Conservation (phyloP, 2,797 vertebrate species). For the Poeciliopsis infans region DNA sequence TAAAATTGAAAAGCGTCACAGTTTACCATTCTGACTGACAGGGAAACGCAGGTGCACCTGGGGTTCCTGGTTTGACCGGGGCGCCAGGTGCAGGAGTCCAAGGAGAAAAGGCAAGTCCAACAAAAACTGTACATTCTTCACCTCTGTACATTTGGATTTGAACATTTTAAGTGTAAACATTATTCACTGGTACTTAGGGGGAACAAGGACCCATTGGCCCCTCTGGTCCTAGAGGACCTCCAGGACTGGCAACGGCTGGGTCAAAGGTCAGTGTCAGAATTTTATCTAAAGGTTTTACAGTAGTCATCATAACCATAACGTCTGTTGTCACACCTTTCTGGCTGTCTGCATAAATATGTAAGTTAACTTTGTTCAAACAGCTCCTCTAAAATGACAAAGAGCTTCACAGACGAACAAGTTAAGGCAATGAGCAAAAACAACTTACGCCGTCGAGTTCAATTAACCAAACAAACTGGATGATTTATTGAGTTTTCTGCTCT, state of each 20-base stretch:
- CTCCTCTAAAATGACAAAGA: too few species aligned
- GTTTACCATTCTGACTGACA: constrained; percentile 53
- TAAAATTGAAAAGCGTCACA: constrained; percentile 19
- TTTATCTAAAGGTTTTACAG: neutral
- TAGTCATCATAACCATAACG: too few species aligned
- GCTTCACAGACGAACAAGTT: too few species aligned
- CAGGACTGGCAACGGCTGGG: constrained; percentile 73
- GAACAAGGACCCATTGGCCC: constrained; percentile 73
- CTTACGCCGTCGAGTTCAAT: too few species aligned
- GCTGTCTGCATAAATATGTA: too few species aligned
- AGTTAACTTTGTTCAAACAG: too few species aligned
- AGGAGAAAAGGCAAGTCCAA: constrained; percentile 82
- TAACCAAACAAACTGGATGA: too few species aligned
- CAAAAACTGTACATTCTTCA: neutral
- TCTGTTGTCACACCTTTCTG: too few species aligned
- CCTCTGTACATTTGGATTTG: neutral
- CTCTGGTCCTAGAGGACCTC: constrained; percentile 75
- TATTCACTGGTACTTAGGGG: constrained; percentile 65
- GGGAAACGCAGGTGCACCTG: constrained; percentile 83
- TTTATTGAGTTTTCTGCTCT: too few species aligned
- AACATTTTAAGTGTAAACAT: neutral
- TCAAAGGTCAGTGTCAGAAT: constrained; percentile 70
- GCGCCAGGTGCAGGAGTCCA: constrained; percentile 81
- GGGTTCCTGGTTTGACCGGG: constrained; percentile 81
- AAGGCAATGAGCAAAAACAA: too few species aligned